A percentile compares a stretch with the other conserved stretches of the same genome.
Conservation (phyloP, 2,113 vertebrate species). For the Arizona elegans region DNA sequence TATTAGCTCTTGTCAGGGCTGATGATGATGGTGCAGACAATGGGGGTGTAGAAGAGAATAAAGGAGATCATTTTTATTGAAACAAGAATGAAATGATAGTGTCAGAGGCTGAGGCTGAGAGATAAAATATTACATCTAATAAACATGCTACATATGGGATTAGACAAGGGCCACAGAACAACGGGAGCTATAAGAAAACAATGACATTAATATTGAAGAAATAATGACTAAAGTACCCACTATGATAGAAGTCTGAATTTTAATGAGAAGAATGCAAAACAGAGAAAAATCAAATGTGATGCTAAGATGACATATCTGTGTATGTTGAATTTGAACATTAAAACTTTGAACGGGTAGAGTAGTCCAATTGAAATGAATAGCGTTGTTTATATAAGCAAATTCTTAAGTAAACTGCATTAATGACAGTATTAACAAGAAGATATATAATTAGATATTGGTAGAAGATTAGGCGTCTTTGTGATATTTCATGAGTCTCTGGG, state of each 20-base stretch:
- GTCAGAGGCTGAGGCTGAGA: slow-evolving; percentile 85
- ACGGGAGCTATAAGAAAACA: slow-evolving; percentile 63
- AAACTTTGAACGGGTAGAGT: slow-evolving; percentile 17
- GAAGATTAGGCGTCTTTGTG: too few relatives aligned
- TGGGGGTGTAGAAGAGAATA: slow-evolving; percentile 7
- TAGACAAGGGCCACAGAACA: slow-evolving; percentile 70
- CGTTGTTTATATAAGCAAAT: background rate
- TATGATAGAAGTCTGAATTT: slow-evolving; percentile 43
- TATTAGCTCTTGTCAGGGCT: slow-evolving; percentile 87
- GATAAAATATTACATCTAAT: slow-evolving; percentile 98
- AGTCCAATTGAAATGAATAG: slow-evolving; percentile 21
- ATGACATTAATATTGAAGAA: slow-evolving; percentile 68
- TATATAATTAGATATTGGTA: background rate
- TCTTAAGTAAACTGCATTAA: background rate
- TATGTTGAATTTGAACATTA: slow-evolving; percentile 11
- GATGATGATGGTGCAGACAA: slow-evolving; percentile 43
- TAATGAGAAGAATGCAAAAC: slow-evolving; percentile 48
- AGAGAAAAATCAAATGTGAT: slow-evolving; percentile 31
- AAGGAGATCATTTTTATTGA: slow-evolving; percentile 94
- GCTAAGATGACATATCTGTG: background rate
- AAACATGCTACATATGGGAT: slow-evolving; percentile 86
- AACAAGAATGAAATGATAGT: slow-evolving; percentile 92
- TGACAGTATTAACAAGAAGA: background rate
- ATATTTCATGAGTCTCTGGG: background rate
- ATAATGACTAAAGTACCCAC: slow-evolving; percentile 46